A percentile compares a stretch with the other conserved stretches of the same genome.
These are phyloP conservation scores for Kryptopterus vitreolus DNA, from an alignment of 2,797 vertebrate genomes.

Conservation along the genomic window DNA sequence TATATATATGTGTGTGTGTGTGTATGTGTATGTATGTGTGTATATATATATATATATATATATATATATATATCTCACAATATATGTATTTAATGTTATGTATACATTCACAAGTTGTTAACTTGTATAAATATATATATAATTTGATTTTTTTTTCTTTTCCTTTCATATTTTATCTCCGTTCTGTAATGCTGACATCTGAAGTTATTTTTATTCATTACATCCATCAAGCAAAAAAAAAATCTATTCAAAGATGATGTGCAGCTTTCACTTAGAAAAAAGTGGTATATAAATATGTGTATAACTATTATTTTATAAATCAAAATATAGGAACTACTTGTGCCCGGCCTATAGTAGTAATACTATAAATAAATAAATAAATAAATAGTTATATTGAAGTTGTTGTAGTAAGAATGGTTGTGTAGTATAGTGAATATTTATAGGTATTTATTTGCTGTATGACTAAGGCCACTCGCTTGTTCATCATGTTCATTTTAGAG, in stretches of 20 bases:
- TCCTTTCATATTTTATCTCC: not conserved
- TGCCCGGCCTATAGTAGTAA: too few relatives aligned
- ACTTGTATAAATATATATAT: not conserved
- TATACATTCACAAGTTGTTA: not conserved
- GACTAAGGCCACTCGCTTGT: not conserved
- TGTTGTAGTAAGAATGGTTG: not conserved
- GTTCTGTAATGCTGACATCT: not conserved
- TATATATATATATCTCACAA: too few relatives aligned
- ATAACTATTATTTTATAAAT: too few relatives aligned
- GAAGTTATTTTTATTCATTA: not conserved
- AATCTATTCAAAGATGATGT: not conserved
- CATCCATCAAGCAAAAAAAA: not conserved
- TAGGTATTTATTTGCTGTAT: not conserved
- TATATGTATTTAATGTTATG: not conserved
- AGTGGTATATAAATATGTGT: too few relatives aligned
- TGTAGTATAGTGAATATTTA: not conserved
- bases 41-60: too few relatives aligned
- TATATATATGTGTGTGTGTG: too few relatives aligned
- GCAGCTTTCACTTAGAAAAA: not conserved
- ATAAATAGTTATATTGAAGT: not conserved
- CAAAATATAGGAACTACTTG: too few relatives aligned
- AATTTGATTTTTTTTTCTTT: not conserved
- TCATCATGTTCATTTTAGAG: constrained; percentile 30
- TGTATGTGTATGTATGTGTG: too few relatives aligned
- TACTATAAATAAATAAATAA: not conserved